Evolutionary conservation across 2,888 invertebrate species (phyloP), one percentile per base, ranked within the genome.

Genomic region (Plebejus melissa): DNA sequence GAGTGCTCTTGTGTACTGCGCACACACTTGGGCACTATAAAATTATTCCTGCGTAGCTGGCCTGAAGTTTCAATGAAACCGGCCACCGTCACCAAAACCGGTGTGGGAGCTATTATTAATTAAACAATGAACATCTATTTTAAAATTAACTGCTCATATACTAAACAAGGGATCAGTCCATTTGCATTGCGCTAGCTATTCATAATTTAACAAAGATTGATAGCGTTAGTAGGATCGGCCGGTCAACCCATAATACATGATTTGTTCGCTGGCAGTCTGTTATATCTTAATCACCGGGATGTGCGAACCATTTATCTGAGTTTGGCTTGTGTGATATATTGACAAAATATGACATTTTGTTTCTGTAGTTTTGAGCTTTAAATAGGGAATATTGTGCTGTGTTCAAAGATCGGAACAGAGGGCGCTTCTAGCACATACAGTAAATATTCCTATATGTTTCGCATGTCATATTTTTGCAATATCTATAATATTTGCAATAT

Each of bases 221-320:
- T 58, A 22, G 22, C 7, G 58, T n/a, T n/a, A 57, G 57, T n/a
- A 1, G 58, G 22, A n/a, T 22, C 1, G 36, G 13, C 13, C 22
- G 60, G 60, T 60, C 36, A 11, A 13, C 32, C 65, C 36, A 36
- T 65, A 65, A 65, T 65, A 65, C 65, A 32, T 65, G 65, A 65
- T 65, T 65, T 65, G 65, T 65, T 65, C 36, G 65, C 36, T 16
- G 65, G 65, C 65, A 65, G 65, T 65, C 65, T 13, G 65, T 65
- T 65, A 65, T 65, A 65, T 32, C 65, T 32, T 65, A 32, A 65
- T 65, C 65, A 65, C 65, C 65, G 13, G 65, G 65, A 65, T 32
- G 4, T 36, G 32, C 32, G 16, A 13, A 13, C 32, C 65, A 36
- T 65, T 32, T 65, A 60, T 60, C 11, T 28, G 60, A 11, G 60